Base-by-base conservation (phyloP, 1,140 invertebrate species). In the Campoletis sonorensis region DNA sequence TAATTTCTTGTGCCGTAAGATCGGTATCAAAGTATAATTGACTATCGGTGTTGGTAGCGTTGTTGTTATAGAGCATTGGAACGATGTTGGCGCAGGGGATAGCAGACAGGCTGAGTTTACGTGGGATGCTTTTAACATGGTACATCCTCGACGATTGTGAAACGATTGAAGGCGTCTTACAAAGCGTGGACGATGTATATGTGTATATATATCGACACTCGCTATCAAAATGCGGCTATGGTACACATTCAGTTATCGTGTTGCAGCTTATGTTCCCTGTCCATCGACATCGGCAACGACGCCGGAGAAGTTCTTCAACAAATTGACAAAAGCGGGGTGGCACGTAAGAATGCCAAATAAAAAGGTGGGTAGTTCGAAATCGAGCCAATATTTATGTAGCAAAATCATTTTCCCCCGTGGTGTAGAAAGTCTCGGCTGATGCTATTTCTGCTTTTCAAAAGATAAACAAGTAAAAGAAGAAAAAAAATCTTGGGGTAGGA, bases 331-430 rank as follows among this genome's bases (percentile, higher is more conserved):
- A 72, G 70, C 15, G 21, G 45, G 11, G 16, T 61, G 40, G 7
- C 8, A 13, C 23, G 54, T 18, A 15, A 23, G 61, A 11, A 70
- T 67, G 67, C 27, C 26, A 58, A 77, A 37, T 33, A 18, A 61
- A 77, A 64, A 77, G 30, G 51, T 77, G 23, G 11, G 27, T 40
- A 33, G 73, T 23, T 81, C 67, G 72, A 80, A 80, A 80, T 75
- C 40, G 54, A 81, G 79, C 61, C 70, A 81, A 84, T 84, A 84
- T 84, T 84, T 81, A 84, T 84, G 83, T 83, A 68, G 71, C 80
- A 83, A 83, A 83, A 83, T 83, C 26, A 76, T 83, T 78, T 83
- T 64, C 61, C 23, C 61, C 21, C 61, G 3, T 18, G 4, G 3
- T 40, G 37, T 23, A 13, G 49, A 54, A 75, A 75, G 72, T 75